Evolutionary conservation across 2,113 vertebrate species (phyloP).

Genomic region (Craseonycteris thonglongyai): DNA sequence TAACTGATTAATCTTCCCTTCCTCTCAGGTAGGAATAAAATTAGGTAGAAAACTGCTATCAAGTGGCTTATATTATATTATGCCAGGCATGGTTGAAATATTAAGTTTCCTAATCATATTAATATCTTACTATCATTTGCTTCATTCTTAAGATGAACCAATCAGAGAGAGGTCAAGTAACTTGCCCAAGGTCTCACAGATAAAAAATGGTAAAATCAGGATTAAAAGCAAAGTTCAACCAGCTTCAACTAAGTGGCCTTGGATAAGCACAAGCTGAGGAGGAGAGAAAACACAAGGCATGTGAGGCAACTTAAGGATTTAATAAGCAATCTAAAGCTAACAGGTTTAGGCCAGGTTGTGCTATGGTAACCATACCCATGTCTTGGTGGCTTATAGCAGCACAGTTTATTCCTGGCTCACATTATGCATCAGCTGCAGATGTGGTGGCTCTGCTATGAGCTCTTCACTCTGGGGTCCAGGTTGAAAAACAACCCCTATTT

Average conservation of each 20-base stretch:
- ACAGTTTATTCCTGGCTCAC: not conserved
- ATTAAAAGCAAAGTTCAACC: not conserved
- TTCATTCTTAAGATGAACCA: not conserved
- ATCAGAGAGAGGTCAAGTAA: not conserved
- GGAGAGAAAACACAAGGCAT: not conserved
- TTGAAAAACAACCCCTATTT: not conserved
- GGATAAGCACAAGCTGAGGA: not conserved
- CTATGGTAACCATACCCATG: not conserved
- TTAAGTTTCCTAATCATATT: not conserved
- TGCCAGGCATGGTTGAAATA: not conserved
- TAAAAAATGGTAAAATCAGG: not conserved
- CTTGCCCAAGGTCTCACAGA: not conserved
- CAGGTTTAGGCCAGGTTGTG: not conserved
- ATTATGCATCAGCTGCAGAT: not conserved
- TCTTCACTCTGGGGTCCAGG: not conserved
- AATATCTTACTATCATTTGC: not conserved
- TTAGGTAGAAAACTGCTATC: not conserved
- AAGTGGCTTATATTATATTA: not conserved
- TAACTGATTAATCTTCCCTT: not conserved
- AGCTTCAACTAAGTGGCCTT: not conserved
- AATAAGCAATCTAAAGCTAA: not conserved
- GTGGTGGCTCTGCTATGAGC: not conserved
- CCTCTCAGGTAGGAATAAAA: not conserved
- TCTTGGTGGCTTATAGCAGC: not conserved
- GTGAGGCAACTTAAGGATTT: not conserved